Evolutionary conservation across 2,797 vertebrate genomes (phyloP).

Genomic region (Protonibea diacanthus): DNA sequence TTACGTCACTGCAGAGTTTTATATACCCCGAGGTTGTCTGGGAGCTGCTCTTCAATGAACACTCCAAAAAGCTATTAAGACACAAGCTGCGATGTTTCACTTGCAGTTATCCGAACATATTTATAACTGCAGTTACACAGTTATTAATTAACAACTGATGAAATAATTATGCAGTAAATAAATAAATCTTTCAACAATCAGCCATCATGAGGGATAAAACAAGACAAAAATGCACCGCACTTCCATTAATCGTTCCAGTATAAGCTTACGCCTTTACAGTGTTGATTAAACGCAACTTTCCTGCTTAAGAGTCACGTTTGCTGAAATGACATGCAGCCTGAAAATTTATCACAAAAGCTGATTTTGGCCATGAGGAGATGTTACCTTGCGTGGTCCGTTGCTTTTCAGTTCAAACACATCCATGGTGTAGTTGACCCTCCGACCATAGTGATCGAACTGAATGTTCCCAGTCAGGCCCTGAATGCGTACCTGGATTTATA

Average conservation of each 20-base stretch:
- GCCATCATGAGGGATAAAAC: constrained; percentile 7
- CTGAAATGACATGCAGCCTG: background rate
- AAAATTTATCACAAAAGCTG: background rate
- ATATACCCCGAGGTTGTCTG: constrained; percentile 25
- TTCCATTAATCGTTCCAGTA: background rate
- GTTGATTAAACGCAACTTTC: constrained; percentile 6
- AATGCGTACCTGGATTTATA: constrained; percentile 91
- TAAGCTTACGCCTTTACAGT: background rate
- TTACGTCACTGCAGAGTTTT: constrained; percentile 30
- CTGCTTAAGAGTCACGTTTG: constrained; percentile 3
- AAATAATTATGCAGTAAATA: constrained; percentile 9
- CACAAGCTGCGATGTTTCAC: constrained; percentile 3
- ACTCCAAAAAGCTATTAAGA: constrained; percentile 34
- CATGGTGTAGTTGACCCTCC: constrained; percentile 98
- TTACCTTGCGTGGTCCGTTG: constrained; percentile 95
- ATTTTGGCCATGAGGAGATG: background rate
- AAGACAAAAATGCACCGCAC: background rate
- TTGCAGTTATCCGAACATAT: constrained; percentile 10
- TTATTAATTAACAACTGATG: constrained; percentile 23
- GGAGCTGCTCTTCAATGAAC: constrained; percentile 19
- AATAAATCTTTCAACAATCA: background rate
- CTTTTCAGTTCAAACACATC: constrained; percentile 97
- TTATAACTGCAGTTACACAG: background rate
- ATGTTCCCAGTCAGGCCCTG: constrained; percentile 98
- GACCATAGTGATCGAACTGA: constrained; percentile 98